Evolutionary conservation across 2,113 vertebrate species (phyloP).

Genomic region (Seriola quinqueradiata): DNA sequence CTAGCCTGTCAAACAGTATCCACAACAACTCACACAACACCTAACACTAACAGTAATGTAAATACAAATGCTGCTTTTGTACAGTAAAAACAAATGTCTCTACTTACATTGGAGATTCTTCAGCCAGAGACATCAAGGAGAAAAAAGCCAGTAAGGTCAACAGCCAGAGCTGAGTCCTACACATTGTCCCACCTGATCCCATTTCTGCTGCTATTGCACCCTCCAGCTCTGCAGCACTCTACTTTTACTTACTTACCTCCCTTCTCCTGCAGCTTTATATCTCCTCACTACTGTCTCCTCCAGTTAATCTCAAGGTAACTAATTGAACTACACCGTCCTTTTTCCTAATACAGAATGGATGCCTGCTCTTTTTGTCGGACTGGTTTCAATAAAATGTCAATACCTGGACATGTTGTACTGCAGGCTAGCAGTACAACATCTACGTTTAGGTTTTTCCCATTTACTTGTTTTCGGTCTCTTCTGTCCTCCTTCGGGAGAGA

Average conservation of each 20-base stretch:
- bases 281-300: not conserved
- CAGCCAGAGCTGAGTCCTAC: slow-evolving; percentile 32
- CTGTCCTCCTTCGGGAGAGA: too few species aligned
- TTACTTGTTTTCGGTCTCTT: too few species aligned
- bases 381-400: too few species aligned
- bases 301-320: not conserved
- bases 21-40: not conserved
- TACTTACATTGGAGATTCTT: slow-evolving; percentile 67
- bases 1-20: too few species aligned
- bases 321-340: too few species aligned
- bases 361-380: not conserved
- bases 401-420: too few species aligned
- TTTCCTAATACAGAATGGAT: too few species aligned
- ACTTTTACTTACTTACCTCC: slow-evolving; percentile 9
- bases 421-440: too few species aligned
- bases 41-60: not conserved
- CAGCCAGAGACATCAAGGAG: slow-evolving; percentile 26
- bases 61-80: not conserved
- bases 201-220: slow-evolving; percentile 5
- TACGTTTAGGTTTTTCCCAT: too few species aligned
- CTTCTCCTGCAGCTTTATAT: not conserved
- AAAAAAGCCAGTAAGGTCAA: slow-evolving; percentile 48
- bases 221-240: not conserved
- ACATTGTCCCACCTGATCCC: slow-evolving; percentile 15
- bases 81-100: too few species aligned